These are phyloP conservation scores for Solenodon paradoxus DNA, from an alignment of 2,113 vertebrate genomes.

Conservation along the genomic window DNA sequence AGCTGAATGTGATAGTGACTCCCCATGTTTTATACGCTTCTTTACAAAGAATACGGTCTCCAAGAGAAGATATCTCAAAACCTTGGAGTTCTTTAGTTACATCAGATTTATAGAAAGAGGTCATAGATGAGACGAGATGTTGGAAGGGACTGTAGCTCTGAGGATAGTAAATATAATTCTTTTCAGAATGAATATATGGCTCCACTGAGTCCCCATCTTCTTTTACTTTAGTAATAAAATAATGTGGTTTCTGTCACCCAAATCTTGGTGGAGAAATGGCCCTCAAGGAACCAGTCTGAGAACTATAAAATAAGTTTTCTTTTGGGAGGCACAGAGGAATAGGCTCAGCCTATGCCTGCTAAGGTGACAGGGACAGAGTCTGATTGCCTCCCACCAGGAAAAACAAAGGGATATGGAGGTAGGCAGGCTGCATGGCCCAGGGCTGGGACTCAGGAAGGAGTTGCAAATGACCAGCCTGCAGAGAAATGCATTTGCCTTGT, in stretches of 20 bases:
- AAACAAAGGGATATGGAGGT: not conserved
- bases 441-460: not conserved
- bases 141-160: not conserved
- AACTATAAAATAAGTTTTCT: no score
- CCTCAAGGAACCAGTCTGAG: not conserved
- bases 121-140: not conserved
- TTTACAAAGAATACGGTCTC: not conserved
- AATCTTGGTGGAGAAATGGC: not conserved
- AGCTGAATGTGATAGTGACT: not conserved
- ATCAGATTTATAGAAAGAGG: not conserved
- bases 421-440: not conserved
- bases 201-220: not conserved
- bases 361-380: not conserved
- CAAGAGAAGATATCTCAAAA: not conserved
- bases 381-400: not conserved
- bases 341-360: fast-evolving
- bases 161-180: not conserved
- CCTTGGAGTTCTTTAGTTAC: not conserved
- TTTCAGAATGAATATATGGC: not conserved
- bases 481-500: no score
- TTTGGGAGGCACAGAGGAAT: not conserved
- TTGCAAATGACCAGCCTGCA: no score
- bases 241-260: not conserved
- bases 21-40: not conserved
- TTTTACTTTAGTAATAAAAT: not conserved